Base-by-base conservation (phyloP, 2,113 vertebrate genomes). In the Tachuris rubrigastra region DNA sequence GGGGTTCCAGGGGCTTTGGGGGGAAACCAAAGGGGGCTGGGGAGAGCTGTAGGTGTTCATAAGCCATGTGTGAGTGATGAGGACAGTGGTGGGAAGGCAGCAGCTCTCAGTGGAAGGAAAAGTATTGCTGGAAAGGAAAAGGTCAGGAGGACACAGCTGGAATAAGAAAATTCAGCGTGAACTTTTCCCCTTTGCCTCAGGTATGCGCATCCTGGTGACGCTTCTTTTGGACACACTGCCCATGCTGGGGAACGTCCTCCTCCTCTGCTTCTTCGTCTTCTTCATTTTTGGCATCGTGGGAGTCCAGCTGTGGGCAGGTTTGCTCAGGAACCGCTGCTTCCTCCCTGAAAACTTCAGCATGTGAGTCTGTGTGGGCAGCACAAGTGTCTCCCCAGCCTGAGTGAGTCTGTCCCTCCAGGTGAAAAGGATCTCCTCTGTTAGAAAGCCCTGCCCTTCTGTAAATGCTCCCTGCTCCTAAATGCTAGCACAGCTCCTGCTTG, bases 201-300 rank as follows among this genome's bases (percentile, higher is more conserved):
- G 99, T 97, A 99, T 99, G 99, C 98, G 99, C 62, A 99, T 99
- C 94, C 96, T 99, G 47, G 99, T 99, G 90, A 99, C 99, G 0
- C 97, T 99, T 82, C 98, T 99, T 68, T 96, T 99, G 97, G 99
- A 99, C 96, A 99, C 99, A 0, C 98, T 99, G 74, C 99, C 99
- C 94, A 99, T 99, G 99, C 95, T 99, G 96, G 99, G 99, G 90
- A 99, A 99, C 0, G 99, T 99, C 77, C 97, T 98, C 19, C 98
- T 98, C 52, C 98, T 99, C 91, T 99, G 98, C 83, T 99, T 99
- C 97, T 99, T 99, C 3, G 99, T 99, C 88, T 99, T 99, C 98
- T 99, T 99, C 97, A 99, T 99, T 96, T 99, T 99, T 2, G 99
- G 99, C 95, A 99, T 99, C 8, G 98, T 99, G 14, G 98, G 98